A percentile compares a stretch with the other conserved stretches of the same genome.
These are phyloP conservation scores for Pristionchus maxplancki DNA, from an alignment of 2,888 invertebrate species.

Conservation along the genomic window DNA sequence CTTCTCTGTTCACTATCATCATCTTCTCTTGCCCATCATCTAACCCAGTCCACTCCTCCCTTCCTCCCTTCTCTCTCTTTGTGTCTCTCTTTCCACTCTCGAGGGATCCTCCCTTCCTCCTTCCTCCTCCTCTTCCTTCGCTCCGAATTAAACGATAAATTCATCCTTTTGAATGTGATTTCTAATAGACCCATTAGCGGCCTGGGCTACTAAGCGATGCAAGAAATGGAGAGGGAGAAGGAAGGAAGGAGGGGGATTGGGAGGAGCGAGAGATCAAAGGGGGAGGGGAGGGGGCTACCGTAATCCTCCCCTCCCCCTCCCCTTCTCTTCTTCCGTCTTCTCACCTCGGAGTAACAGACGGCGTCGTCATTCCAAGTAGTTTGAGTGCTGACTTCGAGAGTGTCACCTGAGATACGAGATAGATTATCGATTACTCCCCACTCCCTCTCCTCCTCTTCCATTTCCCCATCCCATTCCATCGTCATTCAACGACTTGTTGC, in stretches of 20 bases:
- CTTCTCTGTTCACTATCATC: not conserved
- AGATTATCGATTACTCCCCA: constrained; percentile 11
- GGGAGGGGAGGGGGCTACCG: constrained; percentile 7
- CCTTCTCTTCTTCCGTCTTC: not conserved
- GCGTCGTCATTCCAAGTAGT: constrained; percentile 1
- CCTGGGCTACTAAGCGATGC: constrained; percentile 30
- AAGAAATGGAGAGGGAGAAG: constrained; percentile 36
- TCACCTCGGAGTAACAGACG: constrained; percentile 39
- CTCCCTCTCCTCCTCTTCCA: not conserved
- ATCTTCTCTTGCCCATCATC: not conserved
- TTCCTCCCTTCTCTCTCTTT: not conserved
- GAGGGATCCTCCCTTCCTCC: not conserved
- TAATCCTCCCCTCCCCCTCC: constrained; percentile 3
- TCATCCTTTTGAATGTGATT: constrained; percentile 50
- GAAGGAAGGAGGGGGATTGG: not conserved
- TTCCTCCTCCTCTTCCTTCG: not conserved
- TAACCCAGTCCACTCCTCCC: not conserved
- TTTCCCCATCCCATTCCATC: constrained; percentile 14
- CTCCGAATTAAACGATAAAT: constrained; percentile 53
- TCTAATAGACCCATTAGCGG: constrained; percentile 51
- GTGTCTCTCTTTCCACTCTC: not conserved
- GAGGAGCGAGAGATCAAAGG: constrained; percentile 8
- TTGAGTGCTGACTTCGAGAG: constrained; percentile 19
- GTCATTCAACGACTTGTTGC: constrained; percentile 7
- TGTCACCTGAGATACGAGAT: not conserved